A percentile compares a stretch with the other conserved stretches of the same genome.
Conservation (phyloP, 2,113 vertebrate genomes). For the Onychostruthus taczanowskii region DNA sequence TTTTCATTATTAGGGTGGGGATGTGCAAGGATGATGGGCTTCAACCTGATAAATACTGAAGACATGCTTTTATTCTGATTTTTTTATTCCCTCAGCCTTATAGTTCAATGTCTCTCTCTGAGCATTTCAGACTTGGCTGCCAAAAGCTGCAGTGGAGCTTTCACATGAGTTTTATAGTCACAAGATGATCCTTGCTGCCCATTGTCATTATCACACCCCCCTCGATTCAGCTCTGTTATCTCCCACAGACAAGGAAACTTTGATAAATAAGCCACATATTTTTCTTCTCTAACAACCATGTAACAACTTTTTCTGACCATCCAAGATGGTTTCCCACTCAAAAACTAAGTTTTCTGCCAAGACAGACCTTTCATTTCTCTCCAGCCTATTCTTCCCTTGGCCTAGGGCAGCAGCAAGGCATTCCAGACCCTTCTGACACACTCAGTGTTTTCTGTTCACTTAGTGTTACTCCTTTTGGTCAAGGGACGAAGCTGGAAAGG, state of each 20-base stretch:
- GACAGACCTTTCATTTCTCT: not conserved
- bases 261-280: not conserved
- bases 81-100: not conserved
- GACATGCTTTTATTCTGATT: not conserved
- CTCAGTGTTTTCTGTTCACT: not conserved
- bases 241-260: not conserved
- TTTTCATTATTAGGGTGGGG: not conserved
- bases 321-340: not conserved
- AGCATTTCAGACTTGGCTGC: not conserved
- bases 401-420: not conserved
- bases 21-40: fast-evolving
- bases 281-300: not conserved
- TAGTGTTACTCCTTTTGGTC: not conserved
- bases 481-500: not conserved
- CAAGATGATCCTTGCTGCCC: not conserved
- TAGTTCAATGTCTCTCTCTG: not conserved
- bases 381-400: not conserved
- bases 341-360: not conserved
- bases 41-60: not conserved
- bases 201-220: not conserved
- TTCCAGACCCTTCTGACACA: not conserved
- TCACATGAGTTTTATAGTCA: not conserved
- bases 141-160: not conserved
- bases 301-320: not conserved
- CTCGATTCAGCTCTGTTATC: fast-evolving